Evolutionary conservation across 2,113 vertebrate species (phyloP).

Genomic region (Lepisosteus oculatus): DNA sequence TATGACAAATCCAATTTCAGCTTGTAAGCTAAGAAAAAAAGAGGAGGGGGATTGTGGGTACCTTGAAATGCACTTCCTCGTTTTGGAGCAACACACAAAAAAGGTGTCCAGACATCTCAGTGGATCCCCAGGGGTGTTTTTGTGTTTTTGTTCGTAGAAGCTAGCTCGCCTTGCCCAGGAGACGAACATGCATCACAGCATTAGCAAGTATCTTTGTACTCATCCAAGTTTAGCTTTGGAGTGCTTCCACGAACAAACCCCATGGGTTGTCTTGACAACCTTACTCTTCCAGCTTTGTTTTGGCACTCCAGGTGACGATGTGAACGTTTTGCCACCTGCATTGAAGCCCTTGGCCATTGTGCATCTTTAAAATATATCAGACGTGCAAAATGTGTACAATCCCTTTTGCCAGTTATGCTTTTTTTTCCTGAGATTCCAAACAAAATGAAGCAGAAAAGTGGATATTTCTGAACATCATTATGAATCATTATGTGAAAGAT

Average conservation of each 20-base stretch:
- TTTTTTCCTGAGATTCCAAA: slow-evolving; percentile 14
- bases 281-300: slow-evolving; percentile 17
- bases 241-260: slow-evolving; percentile 46
- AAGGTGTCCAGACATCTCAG: slow-evolving; percentile 38
- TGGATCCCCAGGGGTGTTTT: slow-evolving; percentile 48
- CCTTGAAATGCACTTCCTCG: slow-evolving; percentile 59
- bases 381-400: no score
- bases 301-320: slow-evolving; percentile 14
- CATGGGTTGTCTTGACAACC: slow-evolving; percentile 53
- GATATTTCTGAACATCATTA: no score
- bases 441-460: background rate
- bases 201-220: slow-evolving; percentile 29
- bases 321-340: background rate
- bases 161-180: slow-evolving; percentile 47
- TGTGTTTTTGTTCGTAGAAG: slow-evolving; percentile 49
- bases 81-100: slow-evolving; percentile 52
- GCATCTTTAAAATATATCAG: no score
- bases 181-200: slow-evolving; percentile 60
- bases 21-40: background rate
- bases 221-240: slow-evolving; percentile 46
- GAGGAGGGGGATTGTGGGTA: slow-evolving; percentile 19
- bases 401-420: no score
- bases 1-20: slow-evolving; percentile 16
- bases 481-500: no score
- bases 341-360: no score